A percentile compares a stretch with the other conserved stretches of the same genome.
These are phyloP conservation scores for Rachycentron canadum DNA, from an alignment of 2,797 vertebrate genomes.

Conservation along the genomic window DNA sequence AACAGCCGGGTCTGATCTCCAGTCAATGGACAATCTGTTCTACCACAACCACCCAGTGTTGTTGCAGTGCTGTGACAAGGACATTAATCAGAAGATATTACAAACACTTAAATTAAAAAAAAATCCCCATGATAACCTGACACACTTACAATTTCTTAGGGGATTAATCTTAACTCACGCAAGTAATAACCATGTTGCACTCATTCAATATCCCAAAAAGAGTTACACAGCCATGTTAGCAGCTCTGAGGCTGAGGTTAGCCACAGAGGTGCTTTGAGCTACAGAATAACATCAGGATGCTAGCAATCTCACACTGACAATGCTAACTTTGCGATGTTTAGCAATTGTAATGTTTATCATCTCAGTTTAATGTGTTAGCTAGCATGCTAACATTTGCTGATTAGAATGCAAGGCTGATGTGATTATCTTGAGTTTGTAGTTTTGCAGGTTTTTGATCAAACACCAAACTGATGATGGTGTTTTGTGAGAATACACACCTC, in stretches of 20 bases:
- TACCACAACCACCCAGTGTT: background rate
- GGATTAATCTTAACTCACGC: slow-evolving; percentile 38
- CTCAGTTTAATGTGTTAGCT: too few species aligned
- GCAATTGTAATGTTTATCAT: background rate
- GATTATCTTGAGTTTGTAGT: too few species aligned
- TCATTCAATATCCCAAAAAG: background rate
- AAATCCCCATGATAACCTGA: slow-evolving; percentile 32
- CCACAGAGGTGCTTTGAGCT: background rate
- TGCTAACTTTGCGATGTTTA: background rate
- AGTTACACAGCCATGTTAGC: background rate
- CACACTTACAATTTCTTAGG: slow-evolving; percentile 26
- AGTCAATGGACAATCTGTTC: background rate
- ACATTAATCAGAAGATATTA: slow-evolving; percentile 33
- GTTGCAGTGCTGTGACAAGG: slow-evolving; percentile 5
- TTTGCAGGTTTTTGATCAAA: too few species aligned
- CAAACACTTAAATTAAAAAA: slow-evolving; percentile 33
- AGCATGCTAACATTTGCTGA: too few species aligned
- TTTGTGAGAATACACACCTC: too few species aligned
- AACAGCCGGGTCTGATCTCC: background rate
- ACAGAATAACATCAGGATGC: background rate
- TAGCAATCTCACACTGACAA: background rate
- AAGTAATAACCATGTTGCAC: slow-evolving; percentile 18
- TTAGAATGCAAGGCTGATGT: background rate
- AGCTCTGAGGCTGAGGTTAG: slow-evolving; percentile 1
- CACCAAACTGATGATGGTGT: too few species aligned